Evolutionary conservation across 2,888 invertebrate species (phyloP), one percentile per base, ranked within the genome.

Genomic region (Geophilus truncorum): DNA sequence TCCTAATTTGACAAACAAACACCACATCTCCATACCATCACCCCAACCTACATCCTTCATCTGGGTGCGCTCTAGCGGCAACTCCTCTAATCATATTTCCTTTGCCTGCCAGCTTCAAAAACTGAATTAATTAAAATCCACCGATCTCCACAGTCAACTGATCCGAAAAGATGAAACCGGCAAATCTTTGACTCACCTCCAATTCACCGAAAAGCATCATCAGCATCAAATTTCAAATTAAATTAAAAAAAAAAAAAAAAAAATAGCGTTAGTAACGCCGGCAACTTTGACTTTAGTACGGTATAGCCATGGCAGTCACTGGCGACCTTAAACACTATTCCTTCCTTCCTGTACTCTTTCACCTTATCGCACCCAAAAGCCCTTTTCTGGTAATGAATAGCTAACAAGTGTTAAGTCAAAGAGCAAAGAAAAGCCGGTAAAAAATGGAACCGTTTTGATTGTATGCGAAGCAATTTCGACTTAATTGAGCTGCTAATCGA

Each of bases 71-170:
- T 18, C 57, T 57, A 9, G 57, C 57, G 57, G 57, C 57, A 57
- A 57, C 18, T 57, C 18, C 57, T 21, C 57, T 57, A 57, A 57
- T 57, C 18, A 57, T 57, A 57, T 57, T 57, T 57, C 57, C 57
- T 57, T 57, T 57, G 57, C 57, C 57, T 57, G 57, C 57, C 57
- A 57, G 57, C 57, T 57, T 57, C 7, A 57, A 57, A 40, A 57
- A 57, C 7, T 18, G 57, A 57, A 57, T 57, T 57, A 57, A 57
- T 57, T 57, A 57, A 57, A 57, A 57, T n/a, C 7, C 15, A 9
- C 3, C 57, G 1, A 5, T 57, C 57, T 57, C 18, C 57, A 21
- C 18, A 1, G 18, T 21, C 57, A 57, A 57, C 57, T 18, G 57
- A 57, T 57, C 57, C 57, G 57, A 57, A 57, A 57, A 57, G 57